Conservation (phyloP, 2,113 vertebrate species). For the Neofelis nebulosa region DNA sequence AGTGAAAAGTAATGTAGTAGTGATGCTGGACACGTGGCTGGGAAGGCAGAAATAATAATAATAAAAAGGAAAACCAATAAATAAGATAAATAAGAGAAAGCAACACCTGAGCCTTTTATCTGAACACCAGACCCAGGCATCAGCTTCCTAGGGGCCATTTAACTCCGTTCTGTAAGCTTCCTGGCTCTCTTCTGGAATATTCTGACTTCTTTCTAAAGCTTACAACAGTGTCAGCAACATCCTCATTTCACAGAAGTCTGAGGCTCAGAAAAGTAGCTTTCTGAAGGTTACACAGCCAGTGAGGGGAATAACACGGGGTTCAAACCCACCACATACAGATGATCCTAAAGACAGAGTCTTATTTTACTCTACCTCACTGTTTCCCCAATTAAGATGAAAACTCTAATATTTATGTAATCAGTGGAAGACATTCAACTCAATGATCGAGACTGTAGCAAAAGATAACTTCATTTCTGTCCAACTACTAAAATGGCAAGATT, state of each 20-base stretch:
- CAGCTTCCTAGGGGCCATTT: not conserved
- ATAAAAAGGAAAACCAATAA: not conserved
- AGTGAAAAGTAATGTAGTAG: not conserved
- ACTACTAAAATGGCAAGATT: not conserved
- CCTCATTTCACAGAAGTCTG: not conserved
- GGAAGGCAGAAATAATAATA: not conserved
- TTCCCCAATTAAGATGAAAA: not conserved
- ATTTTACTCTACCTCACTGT: not conserved
- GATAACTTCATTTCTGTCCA: not conserved
- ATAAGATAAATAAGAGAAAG: slow-evolving; percentile 20
- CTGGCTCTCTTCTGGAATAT: not conserved
- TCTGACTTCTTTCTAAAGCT: not conserved
- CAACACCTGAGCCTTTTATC: not conserved
- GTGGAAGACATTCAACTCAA: not conserved
- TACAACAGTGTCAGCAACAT: not conserved
- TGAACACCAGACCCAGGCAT: not conserved
- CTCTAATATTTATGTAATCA: not conserved
- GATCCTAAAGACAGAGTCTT: not conserved
- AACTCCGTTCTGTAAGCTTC: not conserved
- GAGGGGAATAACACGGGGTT: not conserved
- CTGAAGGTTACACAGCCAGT: not conserved
- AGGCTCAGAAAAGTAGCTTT: slow-evolving; percentile 3
- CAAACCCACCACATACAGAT: not conserved
- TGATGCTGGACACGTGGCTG: not conserved
- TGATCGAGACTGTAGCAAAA: not conserved